Base-by-base conservation (phyloP, 2,888 invertebrate genomes). In the Dioctria rufipes region DNA sequence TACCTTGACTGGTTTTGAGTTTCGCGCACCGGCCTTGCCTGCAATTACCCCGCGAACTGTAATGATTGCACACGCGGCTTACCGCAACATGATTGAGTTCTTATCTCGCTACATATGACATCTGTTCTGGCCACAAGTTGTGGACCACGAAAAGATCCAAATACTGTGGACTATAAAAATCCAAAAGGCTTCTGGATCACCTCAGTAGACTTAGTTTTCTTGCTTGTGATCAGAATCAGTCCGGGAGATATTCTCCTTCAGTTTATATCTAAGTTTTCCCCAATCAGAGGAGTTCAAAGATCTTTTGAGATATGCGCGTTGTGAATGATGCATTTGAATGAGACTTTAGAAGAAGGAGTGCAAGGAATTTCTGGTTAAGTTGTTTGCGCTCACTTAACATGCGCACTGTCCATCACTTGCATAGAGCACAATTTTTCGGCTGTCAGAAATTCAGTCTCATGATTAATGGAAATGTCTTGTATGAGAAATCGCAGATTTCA, bases 21-120 rank as follows among this genome's bases (percentile, higher is more conserved):
- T 9, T 43, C 46, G 77, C 37, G 77, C 77, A 77, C 77, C 77
- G 77, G 77, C 77, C 77, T 77, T 77, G 77, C 77, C 49, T 77
- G 77, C 49, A 77, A 77, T 63, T 63, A 13, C 77, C 40, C 63
- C 77, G 61, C 49, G 63, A 46, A 37, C 25, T 25, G 49, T 25
- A 63, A 46, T 61, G 63, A 39, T 63, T 63, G 61, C 37, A 77
- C 77, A 66, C 43, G 49, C 67, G 49, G 51, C 43, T 77, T 63
- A 77, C 77, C 77, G 39, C 77, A 63, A 77, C 37, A 77, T 77
- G 77, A 77, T 77, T 77, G 77, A 77, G 77, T 77, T 77, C 77
- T 77, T 77, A 77, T 77, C 77, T 77, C 40, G 77, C 63, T 46
- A 58, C 9, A 25, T 63, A 77, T 77, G 77, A 77, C 77, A 77